Evolutionary conservation across 2,113 vertebrate species (phyloP).

Genomic region (Coracopsis vasa): DNA sequence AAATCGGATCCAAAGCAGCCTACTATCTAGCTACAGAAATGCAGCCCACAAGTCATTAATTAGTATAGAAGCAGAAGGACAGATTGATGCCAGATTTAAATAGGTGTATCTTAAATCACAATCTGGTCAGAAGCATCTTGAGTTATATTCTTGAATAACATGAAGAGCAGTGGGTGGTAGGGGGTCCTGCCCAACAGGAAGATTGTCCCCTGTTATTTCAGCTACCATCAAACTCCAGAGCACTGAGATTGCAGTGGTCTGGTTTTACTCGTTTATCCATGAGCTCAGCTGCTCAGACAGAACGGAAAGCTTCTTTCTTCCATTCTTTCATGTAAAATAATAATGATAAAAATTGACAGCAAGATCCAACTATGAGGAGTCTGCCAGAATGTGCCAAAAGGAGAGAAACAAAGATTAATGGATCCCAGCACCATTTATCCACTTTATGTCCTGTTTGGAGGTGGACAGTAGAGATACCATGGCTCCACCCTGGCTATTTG

Average conservation of each 20-base stretch:
- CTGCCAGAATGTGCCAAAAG: neutral
- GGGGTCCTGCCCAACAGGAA: neutral
- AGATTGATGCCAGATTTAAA: conserved; percentile 48
- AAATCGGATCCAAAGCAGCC: conserved; percentile 52
- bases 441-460: neutral
- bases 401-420: neutral
- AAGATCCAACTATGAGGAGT: neutral
- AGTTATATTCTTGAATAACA: neutral
- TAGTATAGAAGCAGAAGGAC: conserved; percentile 43
- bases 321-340: neutral
- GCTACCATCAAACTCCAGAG: neutral
- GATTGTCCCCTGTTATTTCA: neutral
- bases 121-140: conserved; percentile 1
- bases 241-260: neutral
- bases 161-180: neutral
- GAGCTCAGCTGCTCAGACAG: neutral
- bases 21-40: neutral
- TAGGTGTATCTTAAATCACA: conserved; percentile 7
- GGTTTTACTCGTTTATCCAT: neutral
- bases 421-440: neutral
- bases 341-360: conserved; percentile 11
- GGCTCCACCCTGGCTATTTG: neutral
- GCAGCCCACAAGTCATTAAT: conserved; percentile 33
- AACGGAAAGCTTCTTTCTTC: neutral
- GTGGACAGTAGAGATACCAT: neutral